phyloP scores from a whole-genome alignment of 1,140 invertebrate species.

The Andricus grossulariae region DNA sequence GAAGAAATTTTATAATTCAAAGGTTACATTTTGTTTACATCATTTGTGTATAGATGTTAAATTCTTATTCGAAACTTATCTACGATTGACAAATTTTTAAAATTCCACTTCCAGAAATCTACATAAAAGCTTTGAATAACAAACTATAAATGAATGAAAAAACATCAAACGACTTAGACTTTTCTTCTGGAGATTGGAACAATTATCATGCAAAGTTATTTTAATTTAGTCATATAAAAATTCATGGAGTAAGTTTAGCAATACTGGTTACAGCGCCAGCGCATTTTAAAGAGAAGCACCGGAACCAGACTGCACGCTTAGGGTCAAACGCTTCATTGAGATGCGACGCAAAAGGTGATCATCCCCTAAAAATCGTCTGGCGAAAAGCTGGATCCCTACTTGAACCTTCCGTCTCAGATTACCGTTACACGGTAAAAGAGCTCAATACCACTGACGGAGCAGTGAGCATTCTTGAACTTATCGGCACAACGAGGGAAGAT shows the following conservation, averaged over 20 bases:
- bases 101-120: not conserved
- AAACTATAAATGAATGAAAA: not conserved
- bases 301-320: slow-evolving; percentile 79
- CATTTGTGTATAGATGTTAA: too few relatives aligned
- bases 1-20: too few relatives aligned
- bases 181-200: not conserved
- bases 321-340: slow-evolving; percentile 86
- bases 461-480: slow-evolving; percentile 88
- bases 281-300: slow-evolving; percentile 82
- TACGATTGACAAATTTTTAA: not conserved
- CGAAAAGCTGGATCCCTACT: slow-evolving; percentile 72
- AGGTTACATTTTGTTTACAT: too few relatives aligned
- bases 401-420: slow-evolving; percentile 69
- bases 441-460: slow-evolving; percentile 79
- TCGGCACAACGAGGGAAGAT: slow-evolving; percentile 89
- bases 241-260: slow-evolving; percentile 21
- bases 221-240: slow-evolving; percentile 12
- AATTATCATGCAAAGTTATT: slow-evolving; percentile 28
- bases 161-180: not conserved
- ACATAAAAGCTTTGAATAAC: slow-evolving; percentile 3
- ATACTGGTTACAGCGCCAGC: slow-evolving; percentile 82
- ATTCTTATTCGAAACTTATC: too few relatives aligned
- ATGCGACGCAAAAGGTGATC: slow-evolving; percentile 92
- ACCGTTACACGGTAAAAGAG: slow-evolving; percentile 72
- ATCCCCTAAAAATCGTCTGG: slow-evolving; percentile 92